These are phyloP conservation scores for Doris montereyensis DNA, from an alignment of 2,888 invertebrate species.

Conservation along the genomic window DNA sequence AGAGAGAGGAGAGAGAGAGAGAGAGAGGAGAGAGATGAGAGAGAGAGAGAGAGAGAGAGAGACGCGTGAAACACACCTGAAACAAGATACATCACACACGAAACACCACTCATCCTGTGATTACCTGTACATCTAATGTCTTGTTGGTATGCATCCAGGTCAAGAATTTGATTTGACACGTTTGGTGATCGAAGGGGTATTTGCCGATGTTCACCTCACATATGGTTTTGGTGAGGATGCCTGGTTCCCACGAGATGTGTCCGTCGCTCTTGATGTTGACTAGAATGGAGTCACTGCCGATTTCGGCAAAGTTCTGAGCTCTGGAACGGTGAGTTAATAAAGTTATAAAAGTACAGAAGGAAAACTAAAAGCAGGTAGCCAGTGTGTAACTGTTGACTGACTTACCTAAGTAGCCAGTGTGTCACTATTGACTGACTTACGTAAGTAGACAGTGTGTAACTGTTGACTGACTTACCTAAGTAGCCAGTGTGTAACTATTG, in stretches of 20 bases:
- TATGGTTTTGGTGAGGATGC: conserved; percentile 55
- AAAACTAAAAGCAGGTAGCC: too few species aligned
- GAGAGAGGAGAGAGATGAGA: too few species aligned
- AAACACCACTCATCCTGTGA: too few species aligned
- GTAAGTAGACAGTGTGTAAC: too few species aligned
- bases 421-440: too few species aligned
- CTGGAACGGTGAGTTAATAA: too few species aligned
- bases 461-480: too few species aligned
- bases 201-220: conserved; percentile 60
- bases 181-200: conserved; percentile 57
- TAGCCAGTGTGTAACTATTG: too few species aligned
- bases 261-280: conserved; percentile 51
- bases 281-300: conserved; percentile 53
- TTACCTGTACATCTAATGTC: conserved; percentile 48
- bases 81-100: not conserved
- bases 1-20: not conserved
- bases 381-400: too few species aligned
- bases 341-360: too few species aligned
- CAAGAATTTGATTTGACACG: conserved; percentile 55
- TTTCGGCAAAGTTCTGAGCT: conserved; percentile 53
- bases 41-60: not conserved
- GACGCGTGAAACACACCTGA: not conserved
- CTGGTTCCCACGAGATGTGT: conserved; percentile 55
- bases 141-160: conserved; percentile 60
- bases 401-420: too few species aligned